Evolutionary conservation across 1,140 invertebrate genomes (phyloP).

Genomic region (Drosophila kanapiae): DNA sequence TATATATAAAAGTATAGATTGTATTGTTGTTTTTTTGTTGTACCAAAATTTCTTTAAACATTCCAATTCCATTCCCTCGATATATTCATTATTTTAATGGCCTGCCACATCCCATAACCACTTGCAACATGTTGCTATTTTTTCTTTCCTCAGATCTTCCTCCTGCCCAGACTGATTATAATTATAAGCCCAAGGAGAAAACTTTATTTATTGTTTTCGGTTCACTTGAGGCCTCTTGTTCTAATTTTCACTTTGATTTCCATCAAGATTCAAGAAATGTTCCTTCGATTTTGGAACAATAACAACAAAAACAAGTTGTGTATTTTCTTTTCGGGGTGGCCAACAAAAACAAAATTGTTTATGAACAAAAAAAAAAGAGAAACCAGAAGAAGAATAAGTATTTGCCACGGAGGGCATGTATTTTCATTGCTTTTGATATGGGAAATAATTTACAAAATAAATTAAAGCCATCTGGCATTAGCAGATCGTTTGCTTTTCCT

Average conservation of each 20-base stretch:
- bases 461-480: constrained; percentile 79
- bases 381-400: constrained; percentile 10
- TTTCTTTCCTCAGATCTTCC: constrained; percentile 8
- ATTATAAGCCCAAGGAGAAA: constrained; percentile 47
- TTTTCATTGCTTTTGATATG: constrained; percentile 75
- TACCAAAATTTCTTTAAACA: not conserved
- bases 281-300: not conserved
- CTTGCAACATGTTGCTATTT: constrained; percentile 28
- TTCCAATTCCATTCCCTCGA: constrained; percentile 1
- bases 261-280: constrained; percentile 26
- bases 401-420: constrained; percentile 27
- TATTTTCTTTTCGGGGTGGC: constrained; percentile 35
- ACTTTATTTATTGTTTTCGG: constrained; percentile 47
- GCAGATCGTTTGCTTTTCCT: constrained; percentile 41
- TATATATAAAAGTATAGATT: not conserved
- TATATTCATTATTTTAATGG: constrained; percentile 26
- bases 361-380: constrained; percentile 52
- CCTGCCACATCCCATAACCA: constrained; percentile 1
- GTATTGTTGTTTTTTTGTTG: not conserved
- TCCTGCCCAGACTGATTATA: constrained; percentile 22
- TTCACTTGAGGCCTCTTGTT: constrained; percentile 26
- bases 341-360: constrained; percentile 56
- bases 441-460: constrained; percentile 79
- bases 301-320: constrained; percentile 20
- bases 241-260: constrained; percentile 41